phyloP scores from a whole-genome alignment of 2,888 invertebrate species.

The Apomyelois bistriatella region DNA sequence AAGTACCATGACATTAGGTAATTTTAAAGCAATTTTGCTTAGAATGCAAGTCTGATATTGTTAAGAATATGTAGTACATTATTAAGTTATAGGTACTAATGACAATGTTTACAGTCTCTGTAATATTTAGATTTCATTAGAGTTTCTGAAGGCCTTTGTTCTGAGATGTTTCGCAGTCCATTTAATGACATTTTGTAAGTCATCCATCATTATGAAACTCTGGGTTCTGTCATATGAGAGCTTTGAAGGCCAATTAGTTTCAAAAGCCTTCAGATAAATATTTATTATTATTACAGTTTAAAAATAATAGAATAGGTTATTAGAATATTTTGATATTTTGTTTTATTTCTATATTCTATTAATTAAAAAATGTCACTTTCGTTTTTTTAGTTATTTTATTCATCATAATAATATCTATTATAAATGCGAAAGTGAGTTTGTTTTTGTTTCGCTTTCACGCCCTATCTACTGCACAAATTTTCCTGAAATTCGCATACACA shows the following conservation, averaged over 20 bases:
- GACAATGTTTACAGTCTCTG: not conserved
- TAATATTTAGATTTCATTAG: not conserved
- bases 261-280: not conserved
- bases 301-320: not conserved
- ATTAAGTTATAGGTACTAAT: not conserved
- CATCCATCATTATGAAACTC: conserved; percentile 1
- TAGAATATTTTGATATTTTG: not conserved
- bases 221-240: not conserved
- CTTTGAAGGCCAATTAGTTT: not conserved
- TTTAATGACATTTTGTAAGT: not conserved
- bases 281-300: not conserved
- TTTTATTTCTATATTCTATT: not conserved
- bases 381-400: too few species aligned
- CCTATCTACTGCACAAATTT: too few species aligned
- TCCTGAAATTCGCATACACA: too few species aligned
- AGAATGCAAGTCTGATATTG: not conserved
- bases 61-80: not conserved
- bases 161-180: conserved; percentile 2
- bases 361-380: too few species aligned
- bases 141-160: not conserved
- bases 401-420: too few species aligned
- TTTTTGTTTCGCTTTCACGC: too few species aligned
- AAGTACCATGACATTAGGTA: too few species aligned
- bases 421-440: too few species aligned
- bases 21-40: not conserved